Base-by-base conservation (phyloP, 2,113 vertebrate species). In the Psilopogon haemacephalus region DNA sequence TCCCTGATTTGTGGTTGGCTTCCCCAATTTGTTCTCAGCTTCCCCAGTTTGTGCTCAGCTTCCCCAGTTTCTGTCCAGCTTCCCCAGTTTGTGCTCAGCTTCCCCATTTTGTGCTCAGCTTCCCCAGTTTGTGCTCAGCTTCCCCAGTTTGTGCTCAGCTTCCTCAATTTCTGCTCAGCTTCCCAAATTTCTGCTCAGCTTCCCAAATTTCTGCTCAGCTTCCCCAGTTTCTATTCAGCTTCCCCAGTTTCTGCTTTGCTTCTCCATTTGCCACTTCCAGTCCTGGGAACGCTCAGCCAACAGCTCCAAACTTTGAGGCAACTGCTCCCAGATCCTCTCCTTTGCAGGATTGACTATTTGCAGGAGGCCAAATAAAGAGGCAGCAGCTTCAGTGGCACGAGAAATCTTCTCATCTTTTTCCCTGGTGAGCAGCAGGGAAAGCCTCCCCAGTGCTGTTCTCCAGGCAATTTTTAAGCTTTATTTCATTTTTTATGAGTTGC, bases 1-100 rank as follows among this genome's bases (percentile, higher is more conserved):
- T 70, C 62, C 46, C 0, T 0, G 8, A 4, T 27, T 23, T 73
- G 21, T 24, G 9, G 11, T 50, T 21, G n/a, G n/a, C n/a, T n/a
- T n/a, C n/a, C n/a, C n/a, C n/a, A n/a, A n/a, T n/a, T n/a, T n/a
- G n/a, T n/a, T n/a, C n/a, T n/a, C 15, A 27, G 18, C 55, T 37
- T 70, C 62, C 46, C 0, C 0, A 10, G 4, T 27, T 23, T 73
- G 21, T 24, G 9, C 23, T 50, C 48, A 32, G 0, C 44, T 69
- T 75, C 76, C 62, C 44, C 8, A 10, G n/a, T n/a, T n/a, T n/a
- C n/a, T n/a, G n/a, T n/a, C n/a, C n/a, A n/a, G n/a, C n/a, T n/a
- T n/a, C n/a, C n/a, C n/a, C n/a, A n/a, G n/a, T n/a, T n/a, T n/a
- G n/a, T n/a, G n/a, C n/a, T n/a, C 15, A 27, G 18, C 55, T 37